Evolutionary conservation across 2,888 invertebrate species (phyloP), one percentile per base, ranked within the genome.

Genomic region (Thymelicus sylvestris): DNA sequence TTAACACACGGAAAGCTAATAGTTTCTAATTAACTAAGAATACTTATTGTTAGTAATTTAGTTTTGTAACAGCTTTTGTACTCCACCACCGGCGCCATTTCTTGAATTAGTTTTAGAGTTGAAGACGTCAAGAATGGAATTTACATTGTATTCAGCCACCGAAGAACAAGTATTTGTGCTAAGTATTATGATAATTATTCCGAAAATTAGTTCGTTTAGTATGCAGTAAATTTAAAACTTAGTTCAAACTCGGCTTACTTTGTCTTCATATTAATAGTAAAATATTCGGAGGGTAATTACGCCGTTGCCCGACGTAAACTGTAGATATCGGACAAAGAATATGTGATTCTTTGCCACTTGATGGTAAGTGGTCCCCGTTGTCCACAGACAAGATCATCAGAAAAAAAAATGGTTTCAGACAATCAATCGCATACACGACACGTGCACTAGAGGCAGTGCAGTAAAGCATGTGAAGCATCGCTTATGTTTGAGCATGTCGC

Each of bases 151-250:
- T 52, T 52, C 50, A 15, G 19, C 19, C 2, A 15, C 8, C 7
- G 50, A 15, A 19, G 50, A 52, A 52, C 19, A 52, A 52, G 50
- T 52, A 19, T 52, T 52, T 52, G 50, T 52, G 1, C 41, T 39
- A 48, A 64, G 12, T 15, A 44, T 64, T 39, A 65, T 19, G 31
- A 52, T 66, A 66, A 57, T 66, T 66, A 57, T 57, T 41, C 31
- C 13, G 55, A 66, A 52, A 52, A 15, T 52, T 19, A 52, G 50
- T 52, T 52, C 50, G 15, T 52, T 52, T 15, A 8, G 50, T 52
- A 52, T 48, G 13, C 48, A 52, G 50, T 8, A 52, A 52, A 52
- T 52, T 52, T 52, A 15, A 52, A 52, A 15, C 19, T 19, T 2
- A n/a, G 7, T 52, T 52, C 19, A 52, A 52, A 52, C 7, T 52